These are phyloP conservation scores for Drosophila heteroneura DNA, from an alignment of 2,888 invertebrate genomes.

Conservation along the genomic window DNA sequence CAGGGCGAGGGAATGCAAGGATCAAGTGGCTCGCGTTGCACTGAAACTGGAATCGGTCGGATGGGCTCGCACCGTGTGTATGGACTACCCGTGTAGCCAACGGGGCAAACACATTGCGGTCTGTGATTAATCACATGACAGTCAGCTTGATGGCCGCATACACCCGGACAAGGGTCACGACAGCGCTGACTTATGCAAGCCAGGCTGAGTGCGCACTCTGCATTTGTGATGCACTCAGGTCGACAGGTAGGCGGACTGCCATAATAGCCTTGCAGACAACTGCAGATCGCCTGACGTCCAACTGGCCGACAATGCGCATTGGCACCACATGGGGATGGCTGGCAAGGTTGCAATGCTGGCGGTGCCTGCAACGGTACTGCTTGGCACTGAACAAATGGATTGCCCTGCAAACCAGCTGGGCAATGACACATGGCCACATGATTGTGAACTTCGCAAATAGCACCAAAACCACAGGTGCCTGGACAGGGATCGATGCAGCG, in stretches of 20 bases:
- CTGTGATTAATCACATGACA: slow-evolving; percentile 90
- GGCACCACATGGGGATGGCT: slow-evolving; percentile 90
- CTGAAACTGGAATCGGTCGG: slow-evolving; percentile 2
- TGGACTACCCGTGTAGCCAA: slow-evolving; percentile 89
- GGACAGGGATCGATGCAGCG: slow-evolving; percentile 91
- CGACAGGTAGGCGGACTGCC: slow-evolving; percentile 90
- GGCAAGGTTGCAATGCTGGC: slow-evolving; percentile 87
- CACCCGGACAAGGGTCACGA: slow-evolving; percentile 90
- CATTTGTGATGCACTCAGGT: slow-evolving; percentile 90
- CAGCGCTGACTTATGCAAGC: slow-evolving; percentile 91
- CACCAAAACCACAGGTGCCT: slow-evolving; percentile 89
- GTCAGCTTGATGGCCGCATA: slow-evolving; percentile 89
- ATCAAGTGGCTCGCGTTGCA: slow-evolving; percentile 76
- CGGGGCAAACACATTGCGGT: slow-evolving; percentile 90
- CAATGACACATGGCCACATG: slow-evolving; percentile 89
- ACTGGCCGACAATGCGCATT: slow-evolving; percentile 89
- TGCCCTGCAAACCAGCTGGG: slow-evolving; percentile 87
- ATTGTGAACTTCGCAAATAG: slow-evolving; percentile 90
- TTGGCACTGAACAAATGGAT: slow-evolving; percentile 88
- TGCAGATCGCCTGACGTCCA: slow-evolving; percentile 88
- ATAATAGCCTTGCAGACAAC: slow-evolving; percentile 88
- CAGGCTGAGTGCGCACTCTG: slow-evolving; percentile 88
- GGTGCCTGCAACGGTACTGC: slow-evolving; percentile 48
- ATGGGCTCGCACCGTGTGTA: slow-evolving; percentile 87
- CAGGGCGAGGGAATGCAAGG: slow-evolving; percentile 88